Evolutionary conservation across 53 echinoderm and acorn worm species (phyloP).

Genomic region (Pentamera pediparva): DNA sequence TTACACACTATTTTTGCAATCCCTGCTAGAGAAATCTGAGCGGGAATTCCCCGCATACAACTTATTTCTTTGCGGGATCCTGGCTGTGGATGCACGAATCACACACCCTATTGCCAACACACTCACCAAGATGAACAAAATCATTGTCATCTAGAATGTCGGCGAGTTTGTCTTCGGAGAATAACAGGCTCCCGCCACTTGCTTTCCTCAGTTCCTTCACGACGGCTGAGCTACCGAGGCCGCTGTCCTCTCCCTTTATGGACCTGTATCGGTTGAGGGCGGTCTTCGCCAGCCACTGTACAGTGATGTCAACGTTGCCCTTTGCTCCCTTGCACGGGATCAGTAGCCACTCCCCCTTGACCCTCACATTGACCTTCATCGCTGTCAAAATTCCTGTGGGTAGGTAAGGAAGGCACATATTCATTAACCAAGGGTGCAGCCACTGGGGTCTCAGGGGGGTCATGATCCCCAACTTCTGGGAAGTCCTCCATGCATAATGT

Average conservation of each 20-base stretch:
- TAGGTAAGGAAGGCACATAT: no score
- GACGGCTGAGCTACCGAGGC: constrained; percentile 27
- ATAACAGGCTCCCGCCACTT: constrained; percentile 77
- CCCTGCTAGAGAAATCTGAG: no score
- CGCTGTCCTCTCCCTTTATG: constrained; percentile 49
- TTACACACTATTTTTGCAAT: no score
- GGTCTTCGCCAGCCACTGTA: constrained; percentile 67
- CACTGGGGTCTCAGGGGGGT: no score
- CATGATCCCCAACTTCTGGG: no score
- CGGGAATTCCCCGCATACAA: no score
- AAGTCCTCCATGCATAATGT: no score
- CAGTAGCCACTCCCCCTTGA: constrained; percentile 83
- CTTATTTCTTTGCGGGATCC: no score
- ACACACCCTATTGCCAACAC: no score
- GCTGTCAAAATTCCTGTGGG: no score
- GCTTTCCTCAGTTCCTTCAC: constrained; percentile 69
- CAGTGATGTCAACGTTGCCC: constrained; percentile 23
- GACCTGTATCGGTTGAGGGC: constrained; percentile 53
- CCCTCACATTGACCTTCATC: constrained; percentile 80
- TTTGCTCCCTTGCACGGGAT: constrained; percentile 68
- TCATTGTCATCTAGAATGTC: constrained; percentile 86
- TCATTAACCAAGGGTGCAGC: no score
- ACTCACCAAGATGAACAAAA: constrained; percentile 77
- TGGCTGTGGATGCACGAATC: no score
- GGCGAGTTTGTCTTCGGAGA: constrained; percentile 58